These are phyloP conservation scores for Mola mola DNA, from an alignment of 2,113 vertebrate species.

Conservation along the genomic window DNA sequence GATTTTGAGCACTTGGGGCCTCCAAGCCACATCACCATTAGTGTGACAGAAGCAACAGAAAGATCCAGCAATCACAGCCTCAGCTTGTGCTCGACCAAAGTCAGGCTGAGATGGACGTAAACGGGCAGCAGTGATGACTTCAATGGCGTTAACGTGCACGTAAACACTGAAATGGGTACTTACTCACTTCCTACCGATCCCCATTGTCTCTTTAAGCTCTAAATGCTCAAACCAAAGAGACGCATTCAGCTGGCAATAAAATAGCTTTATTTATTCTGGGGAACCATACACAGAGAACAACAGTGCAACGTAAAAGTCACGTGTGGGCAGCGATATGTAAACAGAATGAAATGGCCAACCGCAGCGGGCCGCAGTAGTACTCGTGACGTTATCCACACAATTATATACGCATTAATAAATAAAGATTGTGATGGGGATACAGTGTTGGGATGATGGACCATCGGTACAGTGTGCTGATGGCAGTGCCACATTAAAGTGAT, in stretches of 20 bases:
- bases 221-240: too few species aligned
- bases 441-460: slow-evolving; percentile 22
- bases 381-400: slow-evolving; percentile 37
- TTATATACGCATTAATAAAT: slow-evolving; percentile 65
- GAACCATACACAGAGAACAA: slow-evolving; percentile 48
- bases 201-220: too few species aligned
- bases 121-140: too few species aligned
- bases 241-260: slow-evolving; percentile 16
- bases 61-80: too few species aligned
- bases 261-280: slow-evolving; percentile 50
- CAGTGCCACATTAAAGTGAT: slow-evolving; percentile 53
- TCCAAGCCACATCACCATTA: too few species aligned
- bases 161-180: too few species aligned
- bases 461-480: slow-evolving; percentile 50
- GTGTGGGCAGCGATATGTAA: slow-evolving; percentile 59
- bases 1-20: too few species aligned
- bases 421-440: slow-evolving; percentile 27
- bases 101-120: too few species aligned
- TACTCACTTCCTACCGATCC: too few species aligned
- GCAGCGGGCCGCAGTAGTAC: slow-evolving; percentile 17
- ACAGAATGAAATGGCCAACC: slow-evolving; percentile 34
- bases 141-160: too few species aligned
- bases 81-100: too few species aligned
- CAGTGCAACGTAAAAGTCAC: slow-evolving; percentile 53
- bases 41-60: too few species aligned